Evolutionary conservation across 2,113 vertebrate species (phyloP).

Genomic region (Ochotona curzoniae): DNA sequence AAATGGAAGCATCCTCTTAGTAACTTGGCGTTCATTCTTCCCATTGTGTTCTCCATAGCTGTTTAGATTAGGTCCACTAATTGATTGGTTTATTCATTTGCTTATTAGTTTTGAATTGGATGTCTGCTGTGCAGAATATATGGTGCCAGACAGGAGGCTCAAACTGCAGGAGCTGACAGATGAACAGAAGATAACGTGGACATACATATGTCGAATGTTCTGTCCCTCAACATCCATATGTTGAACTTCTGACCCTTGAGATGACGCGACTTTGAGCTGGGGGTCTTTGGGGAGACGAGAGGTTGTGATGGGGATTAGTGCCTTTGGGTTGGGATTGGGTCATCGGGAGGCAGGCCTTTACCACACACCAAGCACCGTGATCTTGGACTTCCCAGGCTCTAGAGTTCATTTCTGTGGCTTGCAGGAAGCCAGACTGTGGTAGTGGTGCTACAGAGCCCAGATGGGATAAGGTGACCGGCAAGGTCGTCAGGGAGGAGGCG

Average conservation of each 20-base stretch:
- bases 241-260: background rate
- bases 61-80: background rate
- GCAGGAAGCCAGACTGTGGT: background rate
- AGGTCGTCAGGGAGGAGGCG: background rate
- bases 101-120: background rate
- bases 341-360: background rate
- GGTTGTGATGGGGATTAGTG: background rate
- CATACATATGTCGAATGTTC: background rate
- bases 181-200: background rate
- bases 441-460: background rate
- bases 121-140: background rate
- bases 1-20: background rate
- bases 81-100: background rate
- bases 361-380: background rate
- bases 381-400: background rate
- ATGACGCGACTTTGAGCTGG: background rate
- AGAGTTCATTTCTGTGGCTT: background rate
- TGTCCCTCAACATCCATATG: background rate
- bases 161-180: conserved; percentile 9
- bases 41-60: conserved; percentile 32
- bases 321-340: background rate
- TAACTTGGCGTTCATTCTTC: background rate
- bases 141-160: background rate
- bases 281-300: too few relatives aligned
- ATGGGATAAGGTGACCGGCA: background rate